Evolutionary conservation across 1,140 invertebrate genomes (phyloP).

Genomic region (Stenopsyche tienmushanensis): DNA sequence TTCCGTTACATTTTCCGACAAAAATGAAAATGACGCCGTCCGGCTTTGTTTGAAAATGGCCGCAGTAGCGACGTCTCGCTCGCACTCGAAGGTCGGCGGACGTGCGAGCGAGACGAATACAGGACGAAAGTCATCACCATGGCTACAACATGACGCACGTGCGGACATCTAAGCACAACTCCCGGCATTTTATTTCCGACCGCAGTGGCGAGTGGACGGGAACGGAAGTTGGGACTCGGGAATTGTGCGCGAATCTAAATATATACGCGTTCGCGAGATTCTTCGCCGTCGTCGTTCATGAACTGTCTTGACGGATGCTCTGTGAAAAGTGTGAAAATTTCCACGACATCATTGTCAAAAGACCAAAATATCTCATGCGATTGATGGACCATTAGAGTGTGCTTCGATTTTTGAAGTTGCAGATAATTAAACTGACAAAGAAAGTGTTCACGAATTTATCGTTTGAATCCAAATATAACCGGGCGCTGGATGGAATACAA

Average conservation of each 20-base stretch:
- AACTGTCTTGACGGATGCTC: no score
- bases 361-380: no score
- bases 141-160: background rate
- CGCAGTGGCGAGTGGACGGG: no score
- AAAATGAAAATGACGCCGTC: background rate
- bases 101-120: slow-evolving; percentile 6
- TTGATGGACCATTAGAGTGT: no score
- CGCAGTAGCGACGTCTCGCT: background rate
- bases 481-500: no score
- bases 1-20: background rate
- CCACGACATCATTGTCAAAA: no score
- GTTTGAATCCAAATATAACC: no score
- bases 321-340: no score
- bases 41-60: background rate
- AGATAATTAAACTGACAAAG: no score
- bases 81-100: background rate
- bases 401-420: no score
- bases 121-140: background rate
- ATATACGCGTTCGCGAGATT: slow-evolving; percentile 20
- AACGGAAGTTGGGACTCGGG: no score
- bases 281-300: slow-evolving; percentile 14
- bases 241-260: slow-evolving; percentile 17
- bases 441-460: no score
- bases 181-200: background rate
- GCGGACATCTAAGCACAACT: background rate